Conservation (phyloP, 2,888 invertebrate species). For the Plagodis dolabraria region DNA sequence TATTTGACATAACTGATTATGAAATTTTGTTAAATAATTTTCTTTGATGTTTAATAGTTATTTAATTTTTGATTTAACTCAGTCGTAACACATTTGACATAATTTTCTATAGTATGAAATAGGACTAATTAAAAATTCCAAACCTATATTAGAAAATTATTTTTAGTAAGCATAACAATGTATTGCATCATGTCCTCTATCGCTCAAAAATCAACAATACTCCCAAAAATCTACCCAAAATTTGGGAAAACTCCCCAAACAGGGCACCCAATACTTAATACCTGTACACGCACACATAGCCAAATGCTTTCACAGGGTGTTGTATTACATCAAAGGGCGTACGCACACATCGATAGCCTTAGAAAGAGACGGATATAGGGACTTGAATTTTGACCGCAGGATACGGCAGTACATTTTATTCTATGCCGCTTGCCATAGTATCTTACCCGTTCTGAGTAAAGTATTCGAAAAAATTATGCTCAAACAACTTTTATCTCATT, state of each 20-base stretch:
- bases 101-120: too few relatives aligned
- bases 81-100: too few relatives aligned
- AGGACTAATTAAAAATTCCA: too few relatives aligned
- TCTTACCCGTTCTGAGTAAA: too few relatives aligned
- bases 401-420: neutral
- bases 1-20: too few relatives aligned
- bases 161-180: too few relatives aligned
- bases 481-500: too few relatives aligned
- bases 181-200: neutral
- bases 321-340: constrained; percentile 52
- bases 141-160: too few relatives aligned
- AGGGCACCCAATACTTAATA: constrained; percentile 41
- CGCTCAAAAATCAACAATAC: neutral
- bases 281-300: constrained; percentile 58
- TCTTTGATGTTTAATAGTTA: too few relatives aligned
- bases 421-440: neutral
- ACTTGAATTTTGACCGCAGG: constrained; percentile 31
- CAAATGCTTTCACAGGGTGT: constrained; percentile 51
- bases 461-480: too few relatives aligned
- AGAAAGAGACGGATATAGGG: constrained; percentile 33
- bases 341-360: constrained; percentile 27
- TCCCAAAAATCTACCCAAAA: constrained; percentile 32
- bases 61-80: too few relatives aligned
- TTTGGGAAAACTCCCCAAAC: constrained; percentile 30
- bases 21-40: too few relatives aligned